Base-by-base conservation (phyloP, 92 coral and sea anemone species). In the Pocillopora meandrina region DNA sequence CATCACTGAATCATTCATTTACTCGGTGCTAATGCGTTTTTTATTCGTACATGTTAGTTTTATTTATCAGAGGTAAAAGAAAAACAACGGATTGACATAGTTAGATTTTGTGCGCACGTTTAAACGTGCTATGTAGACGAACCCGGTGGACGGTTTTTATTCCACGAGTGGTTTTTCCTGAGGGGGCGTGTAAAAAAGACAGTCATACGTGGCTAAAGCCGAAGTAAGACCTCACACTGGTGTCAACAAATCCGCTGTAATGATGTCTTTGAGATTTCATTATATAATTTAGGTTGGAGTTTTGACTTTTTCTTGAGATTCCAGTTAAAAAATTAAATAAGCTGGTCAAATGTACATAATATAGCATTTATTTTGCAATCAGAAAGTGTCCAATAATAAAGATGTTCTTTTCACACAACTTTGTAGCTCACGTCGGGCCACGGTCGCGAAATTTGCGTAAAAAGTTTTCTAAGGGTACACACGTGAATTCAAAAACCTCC, bases 1-100 rank as follows among this genome's bases (percentile, higher is more conserved):
- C 71, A 86, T 61, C 71, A 74, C 77, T 71, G 66, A 81, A 90
- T 91, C 87, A 33, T 83, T 71, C 78, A 68, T 72, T 82, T 81
- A 18, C 87, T 75, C 82, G 66, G 73, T 61, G 89, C 47, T 90
- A 83, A 83, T 87, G 86, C 75, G 93, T 83, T 87, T 90, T 87
- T 90, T 84, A 90, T 87, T 85, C 79, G 74, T 72, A 21, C 26
- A 76, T 87, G 83, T 74, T 90, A 62, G 66, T 71, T 81, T 86
- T 82, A 75, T 74, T 82, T 71, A 77, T 71, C 85, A 76, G 36
- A 31, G 76, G 79, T 63, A 77, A 82, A 71, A 64, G 21, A 23
- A 31, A 12, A 66, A 59, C 42, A 21, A 36, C 55, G 77, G 60
- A 57, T 15, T 19, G 47, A 31, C 20, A 16, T 64, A 65, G 57